Evolutionary conservation across 1,140 invertebrate species (phyloP), one percentile per base, ranked within the genome.

Genomic region (Hormaphis cornu): DNA sequence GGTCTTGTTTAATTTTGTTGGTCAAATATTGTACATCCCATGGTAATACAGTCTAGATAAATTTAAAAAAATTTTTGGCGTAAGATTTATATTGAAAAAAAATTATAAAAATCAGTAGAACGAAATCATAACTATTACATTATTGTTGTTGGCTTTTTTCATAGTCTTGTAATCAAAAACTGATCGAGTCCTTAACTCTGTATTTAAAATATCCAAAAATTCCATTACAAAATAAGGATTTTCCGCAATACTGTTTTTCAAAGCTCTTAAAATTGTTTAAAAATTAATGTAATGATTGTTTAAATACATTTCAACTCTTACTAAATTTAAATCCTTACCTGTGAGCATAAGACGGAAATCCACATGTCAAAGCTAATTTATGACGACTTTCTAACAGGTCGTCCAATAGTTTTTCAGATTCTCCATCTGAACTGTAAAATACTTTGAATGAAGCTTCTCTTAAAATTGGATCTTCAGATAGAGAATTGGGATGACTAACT

Each of bases 21-120:
- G 84, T 87, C 72, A 87, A 89, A 78, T 92, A 94, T 0, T 89
- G 85, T 0, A 89, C 87, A 78, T 95, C 93, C 93, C 92, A 95
- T 33, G 86, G 84, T 75, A 84, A 84, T 5, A 90, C 73, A 8
- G 76, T 71, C 73, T 83, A 75, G 30, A 56, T 1, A 58, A 40
- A 58, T 24, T 1, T 30, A 33, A 53, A 53, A 1, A 54, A 54
- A 33, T 20, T 33, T 53, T 18, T 54, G n/a, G n/a, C 7, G 37
- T 14, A 40, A 40, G 14, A 42, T 12, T 7, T 16, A n/a, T 20
- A 40, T 28, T 26, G 2, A 22, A 40, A 7, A 22, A 16, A 58
- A 40, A 30, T 53, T 37, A 22, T 56, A 20, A 16, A 18, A 58
- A 26, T 22, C 0, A 42, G 7, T 33, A 59, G 12, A 20, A 6